Percentiles rank a stretch among this genome's conserved stretches.
Conservation (phyloP, 2,888 invertebrate genomes). For the Hirtodrosophila histrioides region DNA sequence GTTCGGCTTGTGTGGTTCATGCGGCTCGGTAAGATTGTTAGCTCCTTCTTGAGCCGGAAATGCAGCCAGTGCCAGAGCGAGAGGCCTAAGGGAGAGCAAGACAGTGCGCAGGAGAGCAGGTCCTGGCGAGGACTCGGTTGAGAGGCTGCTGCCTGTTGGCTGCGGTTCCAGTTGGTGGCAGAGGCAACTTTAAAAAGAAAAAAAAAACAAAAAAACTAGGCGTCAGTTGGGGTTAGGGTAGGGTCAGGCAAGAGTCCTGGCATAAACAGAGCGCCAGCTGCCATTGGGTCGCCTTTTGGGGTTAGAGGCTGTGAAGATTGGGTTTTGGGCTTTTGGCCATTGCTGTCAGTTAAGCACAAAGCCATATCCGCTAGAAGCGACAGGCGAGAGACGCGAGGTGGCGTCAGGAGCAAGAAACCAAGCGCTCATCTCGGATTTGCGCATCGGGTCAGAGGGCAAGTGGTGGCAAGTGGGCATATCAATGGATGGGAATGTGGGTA, state of each 20-base stretch:
- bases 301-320: slow-evolving; percentile 7
- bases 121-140: slow-evolving; percentile 13
- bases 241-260: slow-evolving; percentile 36
- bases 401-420: slow-evolving; percentile 46
- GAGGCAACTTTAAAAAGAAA: slow-evolving; percentile 20
- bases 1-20: slow-evolving; percentile 31
- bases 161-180: slow-evolving; percentile 25
- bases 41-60: slow-evolving; percentile 56
- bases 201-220: slow-evolving; percentile 31
- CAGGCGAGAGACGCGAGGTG: slow-evolving; percentile 2
- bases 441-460: slow-evolving; percentile 72
- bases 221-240: slow-evolving; percentile 20
- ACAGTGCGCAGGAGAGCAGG: slow-evolving; percentile 14
- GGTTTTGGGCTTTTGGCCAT: slow-evolving; percentile 25
- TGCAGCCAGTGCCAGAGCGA: slow-evolving; percentile 44
- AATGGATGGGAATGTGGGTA: background rate
- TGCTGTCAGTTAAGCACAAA: slow-evolving; percentile 74
- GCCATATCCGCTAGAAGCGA: slow-evolving; percentile 58
- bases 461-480: slow-evolving; percentile 46
- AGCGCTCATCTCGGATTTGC: slow-evolving; percentile 74
- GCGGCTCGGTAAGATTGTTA: slow-evolving; percentile 37
- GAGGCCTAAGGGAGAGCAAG: slow-evolving; percentile 9
- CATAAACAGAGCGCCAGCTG: slow-evolving; percentile 37
- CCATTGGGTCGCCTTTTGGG: slow-evolving; percentile 24
- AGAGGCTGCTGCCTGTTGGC: slow-evolving; percentile 29